phyloP scores from a whole-genome alignment of 2,797 vertebrate species.

The Takifugu rubripes region DNA sequence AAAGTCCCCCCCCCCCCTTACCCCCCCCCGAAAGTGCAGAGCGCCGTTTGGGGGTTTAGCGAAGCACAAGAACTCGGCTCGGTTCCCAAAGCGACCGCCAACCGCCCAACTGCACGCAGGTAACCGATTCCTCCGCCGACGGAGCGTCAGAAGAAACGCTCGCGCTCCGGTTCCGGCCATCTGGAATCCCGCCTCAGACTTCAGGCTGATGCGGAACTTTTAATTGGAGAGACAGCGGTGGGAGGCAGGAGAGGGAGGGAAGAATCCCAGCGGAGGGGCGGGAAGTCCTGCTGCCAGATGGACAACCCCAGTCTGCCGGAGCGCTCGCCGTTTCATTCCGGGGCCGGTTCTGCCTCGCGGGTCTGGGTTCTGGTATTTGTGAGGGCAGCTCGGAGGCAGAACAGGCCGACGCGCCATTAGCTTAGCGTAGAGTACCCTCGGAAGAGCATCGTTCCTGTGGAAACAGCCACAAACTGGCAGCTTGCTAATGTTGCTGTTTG shows the following conservation, averaged over 20 bases:
- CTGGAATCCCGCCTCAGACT: conserved; percentile 72
- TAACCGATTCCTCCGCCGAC: conserved; percentile 68
- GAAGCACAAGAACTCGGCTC: conserved; percentile 46
- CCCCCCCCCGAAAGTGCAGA: conserved; percentile 45
- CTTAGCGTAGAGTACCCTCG: too few species aligned
- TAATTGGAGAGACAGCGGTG: conserved; percentile 72
- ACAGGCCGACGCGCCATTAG: too few species aligned
- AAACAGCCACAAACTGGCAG: too few species aligned
- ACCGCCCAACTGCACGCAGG: conserved; percentile 64
- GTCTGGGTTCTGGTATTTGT: too few species aligned
- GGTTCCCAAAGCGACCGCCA: conserved; percentile 63
- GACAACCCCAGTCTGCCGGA: conserved; percentile 59
- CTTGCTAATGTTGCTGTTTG: too few species aligned
- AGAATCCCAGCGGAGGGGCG: conserved; percentile 64
- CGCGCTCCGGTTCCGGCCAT: conserved; percentile 71
- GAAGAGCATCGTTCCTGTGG: too few species aligned
- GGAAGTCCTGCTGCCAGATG: conserved; percentile 68
- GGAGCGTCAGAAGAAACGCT: conserved; percentile 64
- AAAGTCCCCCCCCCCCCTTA: conserved; percentile 11
- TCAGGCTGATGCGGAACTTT: conserved; percentile 72
- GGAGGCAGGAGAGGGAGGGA: conserved; percentile 57
- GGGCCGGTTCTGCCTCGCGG: conserved; percentile 13
- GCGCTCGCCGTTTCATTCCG: conserved; percentile 46
- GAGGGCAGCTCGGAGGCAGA: too few species aligned
- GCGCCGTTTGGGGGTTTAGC: conserved; percentile 61